These are phyloP conservation scores for Ptychodera flava DNA, from an alignment of 35 echinoderm and acorn worm species.

Conservation along the genomic window DNA sequence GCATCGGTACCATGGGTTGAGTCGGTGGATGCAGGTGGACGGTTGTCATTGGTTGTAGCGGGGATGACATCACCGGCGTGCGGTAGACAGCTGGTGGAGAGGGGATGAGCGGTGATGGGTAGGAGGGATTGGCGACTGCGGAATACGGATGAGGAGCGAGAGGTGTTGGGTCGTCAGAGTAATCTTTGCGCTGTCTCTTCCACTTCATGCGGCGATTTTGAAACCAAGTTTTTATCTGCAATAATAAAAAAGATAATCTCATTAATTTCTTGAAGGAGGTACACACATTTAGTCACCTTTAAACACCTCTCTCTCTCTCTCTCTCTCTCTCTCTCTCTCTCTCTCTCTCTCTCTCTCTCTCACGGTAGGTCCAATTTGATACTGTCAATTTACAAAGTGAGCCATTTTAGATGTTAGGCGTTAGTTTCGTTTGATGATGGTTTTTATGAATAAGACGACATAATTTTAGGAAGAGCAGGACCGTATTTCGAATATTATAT, in stretches of 20 bases:
- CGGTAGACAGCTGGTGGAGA: not conserved
- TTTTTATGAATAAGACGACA: too few species aligned
- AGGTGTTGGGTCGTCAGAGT: not conserved
- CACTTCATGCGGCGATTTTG: conserved; percentile 38
- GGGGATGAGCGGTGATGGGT: not conserved
- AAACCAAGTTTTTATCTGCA: conserved; percentile 38
- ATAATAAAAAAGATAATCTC: not conserved
- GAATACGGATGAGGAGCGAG: not conserved
- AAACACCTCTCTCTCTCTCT: too few species aligned
- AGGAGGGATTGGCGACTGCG: not conserved
- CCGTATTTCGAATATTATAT: too few species aligned
- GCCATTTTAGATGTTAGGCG: too few species aligned
- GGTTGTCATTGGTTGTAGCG: not conserved
- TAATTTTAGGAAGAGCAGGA: too few species aligned
- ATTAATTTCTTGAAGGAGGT: too few species aligned
- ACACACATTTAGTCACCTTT: too few species aligned
- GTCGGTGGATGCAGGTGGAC: not conserved
- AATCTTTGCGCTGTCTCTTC: conserved; percentile 19
- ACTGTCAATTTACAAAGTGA: too few species aligned
- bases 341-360: too few species aligned
- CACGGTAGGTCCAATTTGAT: too few species aligned
- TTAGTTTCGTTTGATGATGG: too few species aligned
- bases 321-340: too few species aligned
- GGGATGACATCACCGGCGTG: not conserved
- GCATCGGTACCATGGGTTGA: not conserved